Percentiles rank a stretch among this genome's conserved stretches.
phyloP scores from a whole-genome alignment of 2,797 vertebrate species.

The Anabas testudineus region DNA sequence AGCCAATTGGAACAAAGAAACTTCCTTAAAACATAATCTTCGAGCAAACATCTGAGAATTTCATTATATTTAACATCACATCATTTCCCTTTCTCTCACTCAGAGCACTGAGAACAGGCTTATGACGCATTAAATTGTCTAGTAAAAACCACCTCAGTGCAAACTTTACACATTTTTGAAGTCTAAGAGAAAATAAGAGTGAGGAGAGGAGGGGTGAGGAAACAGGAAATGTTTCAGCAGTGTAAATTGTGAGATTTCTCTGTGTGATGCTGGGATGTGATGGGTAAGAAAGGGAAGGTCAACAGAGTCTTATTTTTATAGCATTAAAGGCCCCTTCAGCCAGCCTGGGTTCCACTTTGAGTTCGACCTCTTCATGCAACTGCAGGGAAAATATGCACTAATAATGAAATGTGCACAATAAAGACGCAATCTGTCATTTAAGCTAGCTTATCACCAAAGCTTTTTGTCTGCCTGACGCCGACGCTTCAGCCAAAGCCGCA shows the following conservation, averaged over 20 bases:
- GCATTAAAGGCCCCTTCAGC: conserved; percentile 34
- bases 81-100: conserved; percentile 12
- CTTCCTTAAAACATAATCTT: conserved; percentile 34
- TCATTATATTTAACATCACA: conserved; percentile 32
- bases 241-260: conserved; percentile 8
- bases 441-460: conserved; percentile 61
- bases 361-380: conserved; percentile 29
- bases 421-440: conserved; percentile 61
- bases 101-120: background rate
- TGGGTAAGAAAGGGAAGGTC: conserved; percentile 10
- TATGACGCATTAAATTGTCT: conserved; percentile 17
- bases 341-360: conserved; percentile 37
- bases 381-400: conserved; percentile 46
- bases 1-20: conserved; percentile 47
- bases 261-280: background rate
- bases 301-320: conserved; percentile 3
- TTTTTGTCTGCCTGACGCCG: conserved; percentile 55
- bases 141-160: background rate
- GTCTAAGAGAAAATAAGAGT: background rate
- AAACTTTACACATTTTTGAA: conserved; percentile 3
- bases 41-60: conserved; percentile 35
- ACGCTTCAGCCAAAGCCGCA: conserved; percentile 54
- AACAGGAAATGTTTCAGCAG: conserved; percentile 31
- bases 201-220: conserved; percentile 10
- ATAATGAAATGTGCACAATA: conserved; percentile 63